Percentiles rank a stretch among this genome's conserved stretches.
phyloP scores from a whole-genome alignment of 2,797 vertebrate species.

The Acanthiza pusilla region DNA sequence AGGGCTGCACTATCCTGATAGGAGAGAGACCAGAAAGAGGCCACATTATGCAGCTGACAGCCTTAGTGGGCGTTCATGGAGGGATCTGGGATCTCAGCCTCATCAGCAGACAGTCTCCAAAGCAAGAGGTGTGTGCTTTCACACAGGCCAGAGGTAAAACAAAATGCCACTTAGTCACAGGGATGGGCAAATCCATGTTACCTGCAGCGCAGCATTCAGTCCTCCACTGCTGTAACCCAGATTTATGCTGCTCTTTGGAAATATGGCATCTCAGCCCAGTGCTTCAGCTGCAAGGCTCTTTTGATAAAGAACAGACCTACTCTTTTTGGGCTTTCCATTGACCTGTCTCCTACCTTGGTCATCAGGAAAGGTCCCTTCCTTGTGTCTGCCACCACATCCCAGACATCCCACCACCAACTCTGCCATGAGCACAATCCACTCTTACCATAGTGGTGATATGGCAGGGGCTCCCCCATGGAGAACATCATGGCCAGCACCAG shows the following conservation, averaged over 20 bases:
- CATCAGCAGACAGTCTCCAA: not conserved
- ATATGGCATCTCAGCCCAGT: not conserved
- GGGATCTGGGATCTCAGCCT: not conserved
- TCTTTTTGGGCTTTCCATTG: not conserved
- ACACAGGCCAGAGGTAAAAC: not conserved
- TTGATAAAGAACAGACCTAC: not conserved
- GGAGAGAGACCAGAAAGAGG: not conserved
- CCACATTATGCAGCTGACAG: not conserved
- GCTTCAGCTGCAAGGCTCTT: not conserved
- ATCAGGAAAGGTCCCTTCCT: not conserved
- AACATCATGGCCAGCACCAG: conserved; percentile 95
- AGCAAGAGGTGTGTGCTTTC: not conserved
- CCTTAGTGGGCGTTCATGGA: not conserved
- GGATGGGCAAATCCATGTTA: not conserved
- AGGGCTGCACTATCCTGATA: not conserved
- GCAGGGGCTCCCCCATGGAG: conserved; percentile 95
- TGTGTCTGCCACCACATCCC: not conserved
- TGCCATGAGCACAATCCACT: not conserved
- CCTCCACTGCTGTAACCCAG: not conserved
- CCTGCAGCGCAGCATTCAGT: not conserved
- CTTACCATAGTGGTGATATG: conserved; percentile 96
- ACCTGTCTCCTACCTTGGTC: not conserved
- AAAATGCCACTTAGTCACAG: not conserved
- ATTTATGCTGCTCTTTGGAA: not conserved
- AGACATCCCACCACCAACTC: not conserved